Evolutionary conservation across 2,797 vertebrate species (phyloP), one percentile per base, ranked within the genome.

Genomic region (Fistularia commersonii): DNA sequence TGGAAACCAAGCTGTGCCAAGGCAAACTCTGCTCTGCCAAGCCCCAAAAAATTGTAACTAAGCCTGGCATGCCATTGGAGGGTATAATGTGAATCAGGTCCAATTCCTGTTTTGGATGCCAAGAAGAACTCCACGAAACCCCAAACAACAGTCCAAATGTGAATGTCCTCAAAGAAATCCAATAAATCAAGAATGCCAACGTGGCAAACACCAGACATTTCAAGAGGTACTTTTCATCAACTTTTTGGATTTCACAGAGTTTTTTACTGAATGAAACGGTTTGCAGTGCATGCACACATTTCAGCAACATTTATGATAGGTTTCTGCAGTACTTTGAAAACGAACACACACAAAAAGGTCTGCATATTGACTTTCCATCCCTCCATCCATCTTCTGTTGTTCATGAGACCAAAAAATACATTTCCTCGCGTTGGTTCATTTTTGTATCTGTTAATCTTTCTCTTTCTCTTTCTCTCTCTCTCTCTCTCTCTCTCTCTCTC

Each of bases 101-200:
- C 85, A 86, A 77, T 62, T 58, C 76, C 69, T 76, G 64, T 52
- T 79, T 67, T 81, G 63, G 81, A 76, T 82, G 85, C 87, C 85
- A 89, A 80, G 70, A 86, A 86, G 80, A 88, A 85, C 84, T 87
- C 77, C 40, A n/a, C 61, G 76, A 80, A 86, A 85, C 87, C 85
- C 79, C 74, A 78, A 80, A 81, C 72, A 74, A 79, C 87, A 87
- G 79, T 76, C 74, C 76, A 37, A 81, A 87, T 78, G 80, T 73
- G 79, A 88, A 83, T 73, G 73, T 82, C 77, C 83, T 86, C 79
- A 87, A 84, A 87, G 85, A 82, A 81, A 80, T 82, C 74, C 77
- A 77, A 82, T 81, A 85, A 84, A 83, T 87, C 81, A 86, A 80
- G 75, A 87, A 77, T 76, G 77, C 82, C 76, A 87, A 85, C 86